A percentile compares a stretch with the other conserved stretches of the same genome.
Conservation (phyloP, 2,113 vertebrate species). For the Bubo blakistoni region DNA sequence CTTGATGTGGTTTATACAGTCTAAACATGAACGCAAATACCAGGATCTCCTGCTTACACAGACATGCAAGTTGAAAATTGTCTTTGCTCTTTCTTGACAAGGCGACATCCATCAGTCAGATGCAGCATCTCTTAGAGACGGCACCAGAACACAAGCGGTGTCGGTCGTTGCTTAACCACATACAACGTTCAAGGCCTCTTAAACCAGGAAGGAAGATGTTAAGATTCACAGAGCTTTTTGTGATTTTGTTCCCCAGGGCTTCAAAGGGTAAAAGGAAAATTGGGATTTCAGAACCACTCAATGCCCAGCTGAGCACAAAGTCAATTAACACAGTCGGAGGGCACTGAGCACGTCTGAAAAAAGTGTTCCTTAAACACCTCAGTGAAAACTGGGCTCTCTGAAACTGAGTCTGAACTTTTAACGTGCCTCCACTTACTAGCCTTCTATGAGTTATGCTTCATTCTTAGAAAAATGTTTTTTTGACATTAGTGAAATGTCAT, state of each 20-base stretch:
- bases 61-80: not conserved
- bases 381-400: not conserved
- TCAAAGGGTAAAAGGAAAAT: conserved; percentile 10
- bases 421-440: not conserved
- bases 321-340: conserved; percentile 12
- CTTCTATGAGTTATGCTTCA: not conserved
- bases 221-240: not conserved
- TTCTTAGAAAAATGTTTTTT: not conserved
- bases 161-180: not conserved
- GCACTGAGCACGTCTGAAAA: not conserved
- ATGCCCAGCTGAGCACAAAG: conserved; percentile 5
- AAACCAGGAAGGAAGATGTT: not conserved
- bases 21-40: not conserved
- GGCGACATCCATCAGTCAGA: not conserved
- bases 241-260: not conserved
- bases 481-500: not conserved
- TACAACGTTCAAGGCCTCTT: not conserved
- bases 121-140: not conserved
- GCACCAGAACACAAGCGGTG: not conserved
- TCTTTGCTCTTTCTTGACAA: not conserved
- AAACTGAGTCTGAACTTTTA: not conserved
- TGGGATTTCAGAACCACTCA: not conserved
- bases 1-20: not conserved
- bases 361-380: not conserved
- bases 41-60: not conserved